Conservation (phyloP, 2,797 vertebrate genomes). For the Silurus lanzhouensis region DNA sequence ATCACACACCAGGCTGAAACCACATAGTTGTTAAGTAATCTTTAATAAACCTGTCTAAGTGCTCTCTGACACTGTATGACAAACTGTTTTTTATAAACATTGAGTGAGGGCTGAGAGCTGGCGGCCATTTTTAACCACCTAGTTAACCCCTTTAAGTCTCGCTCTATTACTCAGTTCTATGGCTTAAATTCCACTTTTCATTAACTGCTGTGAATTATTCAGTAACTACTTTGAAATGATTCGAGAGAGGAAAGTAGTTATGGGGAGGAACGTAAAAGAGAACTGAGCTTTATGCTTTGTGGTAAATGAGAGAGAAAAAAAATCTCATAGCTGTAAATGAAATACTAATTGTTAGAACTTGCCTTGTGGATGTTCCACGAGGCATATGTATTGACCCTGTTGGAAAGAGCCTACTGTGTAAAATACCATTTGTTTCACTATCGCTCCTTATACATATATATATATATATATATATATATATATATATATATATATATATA, state of each 20-base stretch:
- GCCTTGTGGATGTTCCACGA: neutral
- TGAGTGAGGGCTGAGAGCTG: neutral
- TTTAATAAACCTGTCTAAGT: neutral
- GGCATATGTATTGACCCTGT: too few relatives aligned
- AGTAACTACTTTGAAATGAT: neutral
- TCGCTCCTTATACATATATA: neutral
- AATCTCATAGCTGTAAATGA: neutral
- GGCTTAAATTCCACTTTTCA: neutral
- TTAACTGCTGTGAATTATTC: slow-evolving; percentile 9
- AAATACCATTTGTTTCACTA: too few relatives aligned
- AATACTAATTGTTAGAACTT: neutral
- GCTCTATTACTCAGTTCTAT: neutral
- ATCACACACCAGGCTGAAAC: slow-evolving; percentile 47
- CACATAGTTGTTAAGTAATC: slow-evolving; percentile 19
- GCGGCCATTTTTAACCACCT: neutral
- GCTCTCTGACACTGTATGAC: neutral
- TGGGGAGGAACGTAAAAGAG: neutral
- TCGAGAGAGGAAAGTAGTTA: neutral
- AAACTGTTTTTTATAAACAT: neutral
- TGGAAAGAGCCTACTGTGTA: too few relatives aligned
- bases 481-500: too few relatives aligned
- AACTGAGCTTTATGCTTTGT: neutral
- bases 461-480: neutral
- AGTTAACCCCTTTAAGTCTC: slow-evolving; percentile 12
- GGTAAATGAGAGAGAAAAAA: neutral